Evolutionary conservation across 2,113 vertebrate genomes (phyloP), one percentile per base, ranked within the genome.

Genomic region (Phoxinus phoxinus): DNA sequence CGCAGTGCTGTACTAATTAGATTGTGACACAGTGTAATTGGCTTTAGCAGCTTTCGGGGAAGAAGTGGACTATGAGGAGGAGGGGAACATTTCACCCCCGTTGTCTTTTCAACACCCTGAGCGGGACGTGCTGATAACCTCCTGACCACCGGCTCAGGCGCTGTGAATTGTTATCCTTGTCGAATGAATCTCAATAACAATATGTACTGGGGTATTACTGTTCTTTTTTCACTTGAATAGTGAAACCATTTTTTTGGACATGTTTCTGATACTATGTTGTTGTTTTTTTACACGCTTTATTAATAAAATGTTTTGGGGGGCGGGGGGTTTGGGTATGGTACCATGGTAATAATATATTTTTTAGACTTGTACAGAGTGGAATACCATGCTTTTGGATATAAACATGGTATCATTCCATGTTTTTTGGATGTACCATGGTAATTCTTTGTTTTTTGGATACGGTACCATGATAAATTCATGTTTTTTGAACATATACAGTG

Each of bases 1-100:
- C 30, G 41, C 85, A 86, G 88, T 89, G 81, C 85, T 77, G 27
- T 41, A 25, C 85, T 90, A 89, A 91, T 87, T 86, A 83, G 84
- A 89, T 91, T 89, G 73, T 58, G 88, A 88, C 81, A 83, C 73
- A 21, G 35, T 86, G 59, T 88, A 88, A 89, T 90, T 83, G 67
- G 81, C 80, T 76, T 91, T 88, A 84, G 84, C 41, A 59, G 86
- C 25, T 67, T 81, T 72, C 80, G 81, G 86, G 84, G 78, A 84
- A 77, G 69, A 71, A 71, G 65, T 77, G 78, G 89, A 76, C 15
- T 35, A 48, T 35, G 81, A 71, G 79, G 65, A 78, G 78, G 6
- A 53, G 41, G 63, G 23, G 77, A 21, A 46, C 63, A 65, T 48
- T 32, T 79, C 25, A 23, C 69, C 23, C 61, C 67, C 58, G 21